Evolutionary conservation across 1,140 invertebrate genomes (phyloP).

Genomic region (Neodiprion pinetum): DNA sequence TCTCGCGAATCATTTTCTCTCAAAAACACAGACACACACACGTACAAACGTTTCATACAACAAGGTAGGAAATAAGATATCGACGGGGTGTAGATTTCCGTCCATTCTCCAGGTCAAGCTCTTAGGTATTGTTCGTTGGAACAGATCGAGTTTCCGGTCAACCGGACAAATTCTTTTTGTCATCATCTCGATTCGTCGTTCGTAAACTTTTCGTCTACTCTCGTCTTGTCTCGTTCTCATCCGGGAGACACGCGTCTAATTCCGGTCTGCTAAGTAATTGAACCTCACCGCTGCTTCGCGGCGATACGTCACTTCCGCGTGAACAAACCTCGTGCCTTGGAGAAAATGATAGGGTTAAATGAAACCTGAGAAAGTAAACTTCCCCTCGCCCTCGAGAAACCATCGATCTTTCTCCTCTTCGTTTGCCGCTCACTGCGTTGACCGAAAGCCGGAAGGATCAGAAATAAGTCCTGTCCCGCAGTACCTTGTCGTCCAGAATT

Average conservation of each 20-base stretch:
- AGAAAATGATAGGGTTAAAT: neutral
- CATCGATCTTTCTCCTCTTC: neutral
- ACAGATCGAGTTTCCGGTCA: neutral
- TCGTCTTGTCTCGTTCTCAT: neutral
- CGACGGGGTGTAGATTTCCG: too few relatives aligned
- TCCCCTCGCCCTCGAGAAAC: neutral
- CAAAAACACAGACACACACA: too few relatives aligned
- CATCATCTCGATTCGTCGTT: neutral
- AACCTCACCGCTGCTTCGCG: neutral
- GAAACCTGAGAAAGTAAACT: neutral
- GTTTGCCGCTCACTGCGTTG: too few relatives aligned
- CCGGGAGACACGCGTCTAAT: neutral
- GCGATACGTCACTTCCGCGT: neutral
- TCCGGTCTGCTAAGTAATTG: neutral
- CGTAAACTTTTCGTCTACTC: neutral
- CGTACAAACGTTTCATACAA: too few relatives aligned
- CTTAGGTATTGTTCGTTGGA: too few relatives aligned
- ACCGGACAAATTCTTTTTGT: neutral
- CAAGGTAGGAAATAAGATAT: too few relatives aligned
- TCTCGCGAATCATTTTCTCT: too few relatives aligned
- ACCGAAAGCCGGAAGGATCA: too few relatives aligned
- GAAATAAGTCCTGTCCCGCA: too few relatives aligned
- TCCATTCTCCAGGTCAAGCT: too few relatives aligned
- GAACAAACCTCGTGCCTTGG: neutral
- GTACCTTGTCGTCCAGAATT: too few relatives aligned